Evolutionary conservation across 2,888 invertebrate genomes (phyloP).

Genomic region (Euphydryas editha): DNA sequence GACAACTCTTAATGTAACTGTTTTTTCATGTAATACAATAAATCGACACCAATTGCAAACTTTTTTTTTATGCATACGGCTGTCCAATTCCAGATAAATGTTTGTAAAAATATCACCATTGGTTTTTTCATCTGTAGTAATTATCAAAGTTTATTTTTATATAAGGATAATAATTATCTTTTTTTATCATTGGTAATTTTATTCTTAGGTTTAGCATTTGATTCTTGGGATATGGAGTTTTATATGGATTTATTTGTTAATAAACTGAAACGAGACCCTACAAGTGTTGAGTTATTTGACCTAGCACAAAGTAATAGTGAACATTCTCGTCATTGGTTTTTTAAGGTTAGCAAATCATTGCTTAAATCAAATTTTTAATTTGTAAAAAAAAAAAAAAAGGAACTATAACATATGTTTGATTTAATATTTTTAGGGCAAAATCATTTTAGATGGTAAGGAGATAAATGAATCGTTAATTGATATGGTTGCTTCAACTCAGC

Average conservation of each 20-base stretch:
- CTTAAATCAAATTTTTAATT: neutral
- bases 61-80: too few species aligned
- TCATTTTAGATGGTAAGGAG: constrained; percentile 92
- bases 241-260: constrained; percentile 94
- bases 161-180: neutral
- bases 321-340: constrained; percentile 99
- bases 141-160: too few species aligned
- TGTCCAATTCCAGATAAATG: too few species aligned
- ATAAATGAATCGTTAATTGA: constrained; percentile 93
- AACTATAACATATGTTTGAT: neutral
- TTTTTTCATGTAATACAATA: too few species aligned
- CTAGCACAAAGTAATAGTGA: constrained; percentile 99
- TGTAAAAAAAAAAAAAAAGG: neutral
- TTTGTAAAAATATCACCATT: too few species aligned
- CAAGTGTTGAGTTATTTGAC: constrained; percentile 98
- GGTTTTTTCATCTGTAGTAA: too few species aligned
- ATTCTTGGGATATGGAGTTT: constrained; percentile 95
- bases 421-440: constrained; percentile 85
- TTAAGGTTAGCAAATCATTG: constrained; percentile 83
- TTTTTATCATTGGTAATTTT: neutral
- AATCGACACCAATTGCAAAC: too few species aligned
- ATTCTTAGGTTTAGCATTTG: constrained; percentile 91
- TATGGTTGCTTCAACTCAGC: constrained; percentile 96
- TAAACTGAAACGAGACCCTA: constrained; percentile 94
- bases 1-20: too few species aligned